phyloP scores from a whole-genome alignment of 2,888 invertebrate genomes.

The Neocrepidodera transversa region DNA sequence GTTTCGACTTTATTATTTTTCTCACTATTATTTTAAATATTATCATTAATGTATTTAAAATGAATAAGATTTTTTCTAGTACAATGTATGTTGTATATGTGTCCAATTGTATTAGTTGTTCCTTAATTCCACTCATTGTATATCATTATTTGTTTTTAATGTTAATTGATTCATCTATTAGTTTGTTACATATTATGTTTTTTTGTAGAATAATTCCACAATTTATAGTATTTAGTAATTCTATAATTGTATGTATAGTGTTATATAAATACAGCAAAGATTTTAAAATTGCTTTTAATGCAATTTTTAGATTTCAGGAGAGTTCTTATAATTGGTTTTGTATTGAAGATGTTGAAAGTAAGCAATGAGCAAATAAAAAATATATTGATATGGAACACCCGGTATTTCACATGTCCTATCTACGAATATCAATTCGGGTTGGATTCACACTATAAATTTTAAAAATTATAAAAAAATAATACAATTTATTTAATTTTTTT shows the following conservation, averaged over 20 bases:
- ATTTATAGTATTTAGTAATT: constrained; percentile 10
- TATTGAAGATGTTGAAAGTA: constrained; percentile 19
- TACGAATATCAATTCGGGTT: too few species aligned
- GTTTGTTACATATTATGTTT: constrained; percentile 17
- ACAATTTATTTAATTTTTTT: too few species aligned
- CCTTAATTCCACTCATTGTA: constrained; percentile 8
- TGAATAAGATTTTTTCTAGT: neutral
- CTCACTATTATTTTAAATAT: constrained; percentile 16
- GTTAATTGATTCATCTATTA: neutral
- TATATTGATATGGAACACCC: too few species aligned
- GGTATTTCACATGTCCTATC: too few species aligned
- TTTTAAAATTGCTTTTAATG: constrained; percentile 21
- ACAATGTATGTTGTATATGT: constrained; percentile 15
- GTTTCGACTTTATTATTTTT: constrained; percentile 6
- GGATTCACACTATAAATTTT: too few species aligned
- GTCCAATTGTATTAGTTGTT: constrained; percentile 11
- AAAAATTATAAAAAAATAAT: too few species aligned
- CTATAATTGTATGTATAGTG: constrained; percentile 14
- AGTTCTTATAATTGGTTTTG: neutral
- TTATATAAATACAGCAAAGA: constrained; percentile 23
- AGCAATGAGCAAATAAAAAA: too few species aligned
- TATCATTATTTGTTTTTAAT: constrained; percentile 19
- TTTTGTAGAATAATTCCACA: constrained; percentile 6
- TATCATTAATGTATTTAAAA: neutral
- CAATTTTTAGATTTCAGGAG: neutral